Evolutionary conservation across 1,140 invertebrate genomes (phyloP), one percentile per base, ranked within the genome.

Genomic region (Drosophila santomea): DNA sequence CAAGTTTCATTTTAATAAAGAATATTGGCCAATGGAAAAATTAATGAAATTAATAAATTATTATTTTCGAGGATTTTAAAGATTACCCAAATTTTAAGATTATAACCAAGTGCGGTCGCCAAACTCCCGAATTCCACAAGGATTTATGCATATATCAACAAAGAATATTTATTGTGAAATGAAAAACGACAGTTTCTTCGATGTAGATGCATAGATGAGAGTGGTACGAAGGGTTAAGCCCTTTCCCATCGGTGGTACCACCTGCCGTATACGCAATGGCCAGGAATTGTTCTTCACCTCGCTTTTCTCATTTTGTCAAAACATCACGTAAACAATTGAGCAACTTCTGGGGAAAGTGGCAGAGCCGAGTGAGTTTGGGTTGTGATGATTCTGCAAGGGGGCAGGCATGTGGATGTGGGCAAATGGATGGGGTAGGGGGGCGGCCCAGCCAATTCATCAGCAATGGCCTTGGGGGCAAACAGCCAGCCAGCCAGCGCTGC

Each of bases 241-340:
- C 38, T 10, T 17, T 35, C 28, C 8, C 60, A 41, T 43, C 14
- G 3, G 8, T 4, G 11, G 39, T 36, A 56, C 80, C 60, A 75
- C 73, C 20, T 50, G 79, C 60, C 82, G 82, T 86, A 86, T 86
- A 88, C 79, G 84, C 80, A 86, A 88, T 72, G 51, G 38, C 71
- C 80, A 54, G 63, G 73, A 71, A 71, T 58, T 71, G 67, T 69
- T 69, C 50, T 68, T 69, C 44, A n/a, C 28, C 41, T 54, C 48
- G 84, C 61, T 76, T 77, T 83, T 77, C 71, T 79, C 74, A 86
- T 86, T 86, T 86, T 75, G 74, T 58, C 76, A 52, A 88, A 88
- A 88, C 79, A 83, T 83, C 83, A 88, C 83, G 83, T 88, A 88
- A 88, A 89, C 83, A 88, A 88, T 88, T 89, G 83, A 80, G 84